Base-by-base conservation (phyloP, 2,113 vertebrate genomes). In the Corvus moneduloides region DNA sequence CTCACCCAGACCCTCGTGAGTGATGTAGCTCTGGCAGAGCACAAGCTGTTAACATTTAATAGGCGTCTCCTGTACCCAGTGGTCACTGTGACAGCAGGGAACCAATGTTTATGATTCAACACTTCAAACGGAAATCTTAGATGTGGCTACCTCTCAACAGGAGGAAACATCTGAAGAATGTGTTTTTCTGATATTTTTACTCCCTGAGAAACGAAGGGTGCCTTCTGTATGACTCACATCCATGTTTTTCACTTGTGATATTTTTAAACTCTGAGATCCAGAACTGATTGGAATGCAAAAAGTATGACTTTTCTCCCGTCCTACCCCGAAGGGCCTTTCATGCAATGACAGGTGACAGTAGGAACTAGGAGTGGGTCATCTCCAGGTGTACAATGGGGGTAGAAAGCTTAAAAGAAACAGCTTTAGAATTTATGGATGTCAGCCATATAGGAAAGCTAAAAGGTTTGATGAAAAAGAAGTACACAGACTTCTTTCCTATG, bases 231-330 rank as follows among this genome's bases (percentile, higher is more conserved):
- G 95, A 97, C 83, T 96, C 93, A 97, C 90, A 95, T 73, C 84
- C 91, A 96, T 80, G 64, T 89, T 96, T 98, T 97, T 97, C 96
- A 93, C 93, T 96, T 95, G 93, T 12, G 92, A 56, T 97, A 97
- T 97, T 97, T 98, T 97, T 95, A 95, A 93, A 94, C 89, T 71
- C 89, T 0, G 10, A 80, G 96, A 96, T 84, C 90, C 72, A 96
- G 55, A 68, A 59, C 87, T 83, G 96, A 96, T 22, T 72, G 51
- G 82, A 96, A 79, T 61, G 79, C 56, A 89, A 54, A 32, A 89
- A 84, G 68, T 72, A 80, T 71, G 83, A 90, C 73, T 84, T 86
- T 21, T 35, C 64, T 84, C 41, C 75, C 0, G 0, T 84, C 68
- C 75, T 87, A 89, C 76, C 64, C 75, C 1, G 2, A 84, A 78